Evolutionary conservation across 2,888 invertebrate species (phyloP), one percentile per base, ranked within the genome.

Genomic region (Dicyrtoma fusca): DNA sequence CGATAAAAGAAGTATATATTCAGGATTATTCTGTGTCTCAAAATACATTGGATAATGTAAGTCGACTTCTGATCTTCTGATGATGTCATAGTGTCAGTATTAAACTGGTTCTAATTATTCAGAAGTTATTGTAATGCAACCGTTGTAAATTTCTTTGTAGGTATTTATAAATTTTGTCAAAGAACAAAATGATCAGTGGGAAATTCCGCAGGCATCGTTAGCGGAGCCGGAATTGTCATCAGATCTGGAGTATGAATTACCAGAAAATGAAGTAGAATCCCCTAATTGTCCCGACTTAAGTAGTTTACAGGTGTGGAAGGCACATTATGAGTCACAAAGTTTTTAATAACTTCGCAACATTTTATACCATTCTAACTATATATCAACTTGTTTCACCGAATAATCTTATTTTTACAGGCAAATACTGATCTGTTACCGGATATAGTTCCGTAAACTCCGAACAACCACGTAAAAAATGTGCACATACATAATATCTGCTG

Each of bases 41-140:
- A 81, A 87, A 87, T n/a, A 87, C 87, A 10, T 82, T 87, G 17
- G 87, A 87, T 79, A 86, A 87, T 82, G 87, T 87, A 78, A 78
- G 10, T 45, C 10, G 45, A 45, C 13, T 45, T 45, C 10, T 11
- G 45, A 45, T 45, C 13, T 45, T 8, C 13, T 45, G 45, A 45
- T 45, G 45, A 45, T 11, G 8, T 11, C 10, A 11, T 8, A 45
- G 13, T 13, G 8, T 45, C 13, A 45, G 10, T 45, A 11, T 11
- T 45, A 49, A 17, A 13, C 49, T 49, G 5, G 13, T 49, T 14
- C 17, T 4, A 49, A 13, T 19, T 13, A 8, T 49, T 49, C 13
- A 4, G 21, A 53, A 53, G 8, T 34, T 53, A 10, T 53, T 53
- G 11, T 49, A 4, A 49, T 17, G 4, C 11, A n/a, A 49, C 49